Evolutionary conservation across 2,888 invertebrate genomes (phyloP).

Genomic region (Pseudoips prasinana): DNA sequence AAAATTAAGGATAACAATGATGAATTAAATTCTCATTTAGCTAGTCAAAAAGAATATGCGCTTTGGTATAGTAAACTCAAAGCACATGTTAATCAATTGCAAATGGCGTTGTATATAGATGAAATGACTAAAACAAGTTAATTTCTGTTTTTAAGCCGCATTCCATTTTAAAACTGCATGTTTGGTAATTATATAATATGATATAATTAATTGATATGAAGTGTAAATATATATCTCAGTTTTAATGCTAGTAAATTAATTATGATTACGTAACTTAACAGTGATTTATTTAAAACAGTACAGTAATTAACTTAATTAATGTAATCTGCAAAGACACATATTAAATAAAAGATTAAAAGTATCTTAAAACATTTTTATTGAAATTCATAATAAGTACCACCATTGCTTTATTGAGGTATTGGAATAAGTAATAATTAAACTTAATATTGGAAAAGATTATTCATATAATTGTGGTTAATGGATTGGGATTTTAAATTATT

Average conservation of each 20-base stretch:
- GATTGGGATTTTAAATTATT: too few relatives aligned
- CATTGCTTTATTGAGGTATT: conserved; percentile 2
- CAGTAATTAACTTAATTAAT: too few relatives aligned
- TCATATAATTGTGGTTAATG: too few relatives aligned
- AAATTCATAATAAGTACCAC: conserved; percentile 4
- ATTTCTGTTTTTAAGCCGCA: background rate
- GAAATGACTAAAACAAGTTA: conserved; percentile 43
- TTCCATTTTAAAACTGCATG: background rate
- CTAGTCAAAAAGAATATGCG: conserved; percentile 28
- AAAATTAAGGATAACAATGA: too few relatives aligned
- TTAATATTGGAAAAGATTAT: too few relatives aligned
- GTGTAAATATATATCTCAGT: too few relatives aligned
- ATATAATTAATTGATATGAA: too few relatives aligned
- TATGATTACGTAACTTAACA: too few relatives aligned
- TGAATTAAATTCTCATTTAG: too few relatives aligned
- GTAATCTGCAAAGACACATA: background rate
- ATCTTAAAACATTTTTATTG: conserved; percentile 2
- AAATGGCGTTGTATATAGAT: conserved; percentile 53
- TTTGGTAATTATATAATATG: background rate
- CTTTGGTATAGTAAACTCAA: conserved; percentile 62
- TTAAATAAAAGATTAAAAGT: conserved; percentile 1
- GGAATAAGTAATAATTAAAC: too few relatives aligned
- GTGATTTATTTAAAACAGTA: too few relatives aligned
- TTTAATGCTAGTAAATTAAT: too few relatives aligned
- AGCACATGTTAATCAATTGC: conserved; percentile 49